Conservation (phyloP, 2,797 vertebrate genomes). For the Enteromius treurensis region DNA sequence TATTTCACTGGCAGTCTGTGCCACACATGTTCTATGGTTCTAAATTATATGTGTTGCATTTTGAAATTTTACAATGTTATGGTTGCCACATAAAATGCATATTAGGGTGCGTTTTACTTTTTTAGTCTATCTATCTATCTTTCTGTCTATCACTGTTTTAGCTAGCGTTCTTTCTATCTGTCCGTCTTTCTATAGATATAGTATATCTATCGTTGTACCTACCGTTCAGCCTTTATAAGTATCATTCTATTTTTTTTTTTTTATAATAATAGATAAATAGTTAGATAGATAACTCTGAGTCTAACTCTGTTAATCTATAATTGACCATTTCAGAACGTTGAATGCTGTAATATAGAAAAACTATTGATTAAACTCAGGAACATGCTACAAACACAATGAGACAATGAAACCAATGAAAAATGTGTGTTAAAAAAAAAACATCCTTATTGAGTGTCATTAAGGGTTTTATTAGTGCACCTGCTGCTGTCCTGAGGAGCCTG, state of each 20-base stretch:
- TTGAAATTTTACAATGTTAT: neutral
- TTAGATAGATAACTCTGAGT: neutral
- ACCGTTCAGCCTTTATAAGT: neutral
- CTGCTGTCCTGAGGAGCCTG: slow-evolving; percentile 33
- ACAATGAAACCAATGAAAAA: neutral
- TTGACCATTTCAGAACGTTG: neutral
- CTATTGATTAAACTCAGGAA: neutral
- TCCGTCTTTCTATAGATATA: neutral
- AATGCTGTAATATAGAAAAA: neutral
- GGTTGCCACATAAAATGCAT: neutral
- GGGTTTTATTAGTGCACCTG: slow-evolving; percentile 54
- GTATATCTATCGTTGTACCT: neutral
- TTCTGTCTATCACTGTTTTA: neutral
- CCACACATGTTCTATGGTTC: neutral
- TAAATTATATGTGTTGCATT: neutral
- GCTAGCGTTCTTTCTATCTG: neutral
- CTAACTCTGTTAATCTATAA: neutral
- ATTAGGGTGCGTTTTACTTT: neutral
- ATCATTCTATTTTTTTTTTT: neutral
- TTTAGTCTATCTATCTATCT: too few relatives aligned
- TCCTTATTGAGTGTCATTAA: slow-evolving; percentile 19
- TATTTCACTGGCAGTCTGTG: neutral
- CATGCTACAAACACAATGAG: neutral
- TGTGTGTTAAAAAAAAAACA: neutral
- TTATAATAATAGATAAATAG: neutral